Conservation (phyloP, 2,797 vertebrate species). For the Xiphorhynchus erythropygius region DNA sequence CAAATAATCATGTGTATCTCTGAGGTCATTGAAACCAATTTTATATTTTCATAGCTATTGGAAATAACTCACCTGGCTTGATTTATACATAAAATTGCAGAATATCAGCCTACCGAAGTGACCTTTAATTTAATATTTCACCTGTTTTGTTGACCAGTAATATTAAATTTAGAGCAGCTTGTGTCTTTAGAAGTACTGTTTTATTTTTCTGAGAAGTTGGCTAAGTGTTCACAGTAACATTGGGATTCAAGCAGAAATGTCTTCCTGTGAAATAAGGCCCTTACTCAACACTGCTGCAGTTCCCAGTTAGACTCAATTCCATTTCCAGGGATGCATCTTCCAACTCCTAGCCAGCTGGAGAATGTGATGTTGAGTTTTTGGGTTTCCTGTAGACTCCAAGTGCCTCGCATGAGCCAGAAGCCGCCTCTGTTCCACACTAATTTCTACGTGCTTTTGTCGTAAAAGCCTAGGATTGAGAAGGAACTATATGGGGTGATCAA, state of each 20-base stretch:
- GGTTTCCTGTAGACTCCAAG: background rate
- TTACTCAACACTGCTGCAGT: background rate
- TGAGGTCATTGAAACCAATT: constrained; percentile 47
- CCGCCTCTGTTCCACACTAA: background rate
- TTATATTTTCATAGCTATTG: constrained; percentile 41
- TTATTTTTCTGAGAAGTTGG: background rate
- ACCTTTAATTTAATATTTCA: constrained; percentile 15
- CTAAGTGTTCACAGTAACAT: background rate
- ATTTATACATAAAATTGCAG: background rate
- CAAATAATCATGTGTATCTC: constrained; percentile 36
- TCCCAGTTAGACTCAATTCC: background rate
- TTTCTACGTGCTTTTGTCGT: background rate
- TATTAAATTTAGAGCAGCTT: background rate
- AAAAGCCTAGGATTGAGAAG: background rate
- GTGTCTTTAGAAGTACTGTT: background rate
- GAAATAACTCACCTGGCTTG: constrained; percentile 40
- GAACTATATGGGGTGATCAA: background rate
- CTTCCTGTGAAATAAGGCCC: background rate
- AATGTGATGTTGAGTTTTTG: background rate
- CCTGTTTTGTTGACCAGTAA: background rate
- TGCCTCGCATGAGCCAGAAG: background rate
- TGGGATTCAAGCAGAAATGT: background rate
- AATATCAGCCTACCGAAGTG: background rate
- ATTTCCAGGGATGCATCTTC: background rate
- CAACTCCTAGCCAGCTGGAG: background rate